A percentile compares a stretch with the other conserved stretches of the same genome.
Evolutionary conservation across 2,797 vertebrate genomes (phyloP).

Genomic region (Cossypha caffra): DNA sequence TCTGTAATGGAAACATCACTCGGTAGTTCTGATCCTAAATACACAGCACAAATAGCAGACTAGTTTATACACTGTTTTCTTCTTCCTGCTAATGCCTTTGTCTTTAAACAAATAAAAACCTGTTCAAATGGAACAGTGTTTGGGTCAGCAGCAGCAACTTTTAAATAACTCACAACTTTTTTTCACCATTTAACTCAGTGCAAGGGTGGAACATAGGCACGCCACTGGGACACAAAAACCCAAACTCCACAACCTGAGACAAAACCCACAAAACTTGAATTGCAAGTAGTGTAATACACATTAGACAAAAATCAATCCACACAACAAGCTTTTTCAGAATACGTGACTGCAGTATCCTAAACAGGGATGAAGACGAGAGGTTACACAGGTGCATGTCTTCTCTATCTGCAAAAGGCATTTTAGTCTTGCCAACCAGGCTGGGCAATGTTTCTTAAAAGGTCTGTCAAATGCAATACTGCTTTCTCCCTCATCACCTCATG

Average conservation of each 20-base stretch:
- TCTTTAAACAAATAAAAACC: background rate
- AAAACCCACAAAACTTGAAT: background rate
- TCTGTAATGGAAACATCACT: background rate
- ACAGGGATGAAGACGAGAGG: background rate
- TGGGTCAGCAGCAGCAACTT: background rate
- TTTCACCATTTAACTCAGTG: background rate
- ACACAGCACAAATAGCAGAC: background rate
- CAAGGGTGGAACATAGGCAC: fast-evolving
- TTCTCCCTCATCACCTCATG: background rate
- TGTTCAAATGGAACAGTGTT: background rate
- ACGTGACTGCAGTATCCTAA: background rate
- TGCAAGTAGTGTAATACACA: background rate
- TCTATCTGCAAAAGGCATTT: background rate
- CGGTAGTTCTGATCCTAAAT: background rate
- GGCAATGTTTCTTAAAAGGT: background rate
- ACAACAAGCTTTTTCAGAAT: background rate
- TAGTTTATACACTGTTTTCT: background rate
- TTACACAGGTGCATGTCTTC: background rate
- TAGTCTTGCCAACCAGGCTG: background rate
- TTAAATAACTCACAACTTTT: background rate
- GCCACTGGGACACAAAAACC: background rate
- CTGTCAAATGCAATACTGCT: background rate
- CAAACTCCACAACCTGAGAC: background rate
- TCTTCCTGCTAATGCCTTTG: background rate
- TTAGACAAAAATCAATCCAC: background rate